Evolutionary conservation across 2,888 invertebrate genomes (phyloP).

Genomic region (Aphodius granarius): DNA sequence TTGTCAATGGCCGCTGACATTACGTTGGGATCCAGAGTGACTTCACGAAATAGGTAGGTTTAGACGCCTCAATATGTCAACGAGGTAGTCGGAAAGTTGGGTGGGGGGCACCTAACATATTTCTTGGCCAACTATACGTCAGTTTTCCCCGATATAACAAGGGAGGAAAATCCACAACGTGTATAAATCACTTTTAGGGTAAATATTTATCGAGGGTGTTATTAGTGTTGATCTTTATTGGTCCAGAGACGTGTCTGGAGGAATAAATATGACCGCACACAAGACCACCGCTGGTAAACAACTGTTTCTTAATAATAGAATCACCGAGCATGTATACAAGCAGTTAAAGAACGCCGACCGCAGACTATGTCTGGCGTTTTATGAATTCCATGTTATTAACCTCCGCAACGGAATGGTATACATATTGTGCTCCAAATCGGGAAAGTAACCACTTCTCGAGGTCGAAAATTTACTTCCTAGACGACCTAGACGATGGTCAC

Average conservation of each 20-base stretch:
- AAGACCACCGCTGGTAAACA: neutral
- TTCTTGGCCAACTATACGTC: neutral
- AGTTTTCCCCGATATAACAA: neutral
- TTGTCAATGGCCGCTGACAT: no score
- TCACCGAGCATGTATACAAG: neutral
- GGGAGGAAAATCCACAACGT: neutral
- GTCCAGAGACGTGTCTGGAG: neutral
- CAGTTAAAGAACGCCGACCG: neutral
- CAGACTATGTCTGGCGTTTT: neutral
- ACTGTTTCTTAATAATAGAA: neutral
- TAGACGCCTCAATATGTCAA: no score
- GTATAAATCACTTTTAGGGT: neutral
- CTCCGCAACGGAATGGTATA: neutral
- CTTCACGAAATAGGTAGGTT: no score
- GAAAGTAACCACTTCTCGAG: no score
- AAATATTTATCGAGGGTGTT: neutral
- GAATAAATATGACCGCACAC: neutral
- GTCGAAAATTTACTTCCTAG: no score
- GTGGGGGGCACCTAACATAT: no score
- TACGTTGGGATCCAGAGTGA: no score
- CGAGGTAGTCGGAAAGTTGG: no score
- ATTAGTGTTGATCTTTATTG: neutral
- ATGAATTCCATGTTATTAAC: neutral
- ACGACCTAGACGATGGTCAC: no score
- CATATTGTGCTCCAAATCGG: no score